Conservation (phyloP, 2,888 invertebrate genomes). For the Perdita meconis region DNA sequence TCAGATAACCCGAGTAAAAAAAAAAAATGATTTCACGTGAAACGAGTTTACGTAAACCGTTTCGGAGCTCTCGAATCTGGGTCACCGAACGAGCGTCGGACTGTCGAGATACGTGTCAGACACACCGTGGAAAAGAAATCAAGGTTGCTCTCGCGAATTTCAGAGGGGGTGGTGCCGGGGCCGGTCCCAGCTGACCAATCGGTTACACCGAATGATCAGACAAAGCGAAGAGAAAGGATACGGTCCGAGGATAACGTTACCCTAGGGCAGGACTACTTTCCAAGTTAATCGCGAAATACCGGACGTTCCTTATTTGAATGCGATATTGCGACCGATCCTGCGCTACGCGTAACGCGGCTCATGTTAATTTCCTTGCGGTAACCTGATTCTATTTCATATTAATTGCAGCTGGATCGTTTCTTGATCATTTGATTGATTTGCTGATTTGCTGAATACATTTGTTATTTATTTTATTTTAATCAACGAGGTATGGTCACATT, state of each 20-base stretch:
- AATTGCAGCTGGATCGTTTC: no score
- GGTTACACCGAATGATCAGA: slow-evolving; percentile 19
- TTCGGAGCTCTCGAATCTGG: slow-evolving; percentile 9
- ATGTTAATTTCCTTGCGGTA: no score
- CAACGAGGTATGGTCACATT: no score
- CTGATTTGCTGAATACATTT: no score
- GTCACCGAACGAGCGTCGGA: slow-evolving; percentile 24
- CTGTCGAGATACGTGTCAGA: slow-evolving; percentile 64
- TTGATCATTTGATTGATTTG: no score
- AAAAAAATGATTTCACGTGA: not conserved
- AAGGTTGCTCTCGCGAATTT: slow-evolving; percentile 76
- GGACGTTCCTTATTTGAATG: not conserved
- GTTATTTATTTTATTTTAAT: no score
- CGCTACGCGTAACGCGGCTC: not conserved
- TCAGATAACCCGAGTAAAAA: not conserved
- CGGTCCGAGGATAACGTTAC: slow-evolving; percentile 79
- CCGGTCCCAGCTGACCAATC: slow-evolving; percentile 46
- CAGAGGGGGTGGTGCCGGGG: slow-evolving; percentile 35
- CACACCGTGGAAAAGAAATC: slow-evolving; percentile 59
- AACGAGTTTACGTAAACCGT: not conserved
- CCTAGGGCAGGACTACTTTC: slow-evolving; percentile 71
- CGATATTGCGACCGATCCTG: not conserved
- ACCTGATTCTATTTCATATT: no score
- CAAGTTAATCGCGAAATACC: slow-evolving; percentile 20
- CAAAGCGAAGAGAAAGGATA: slow-evolving; percentile 40